Conservation (phyloP, 1,140 invertebrate genomes). For the Monomorium pharaonis region DNA sequence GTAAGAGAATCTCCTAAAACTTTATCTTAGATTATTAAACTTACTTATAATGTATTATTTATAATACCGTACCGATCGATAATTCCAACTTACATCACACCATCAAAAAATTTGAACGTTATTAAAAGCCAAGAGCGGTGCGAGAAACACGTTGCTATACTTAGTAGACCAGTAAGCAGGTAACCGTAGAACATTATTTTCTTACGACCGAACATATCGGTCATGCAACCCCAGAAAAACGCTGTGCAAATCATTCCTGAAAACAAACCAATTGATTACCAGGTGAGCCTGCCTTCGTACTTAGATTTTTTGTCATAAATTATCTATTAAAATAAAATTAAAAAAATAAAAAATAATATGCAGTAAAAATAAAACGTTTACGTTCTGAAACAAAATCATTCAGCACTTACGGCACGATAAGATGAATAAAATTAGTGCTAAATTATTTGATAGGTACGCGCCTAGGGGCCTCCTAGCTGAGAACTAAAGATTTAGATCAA, state of each 20-base stretch:
- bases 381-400: not conserved
- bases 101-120: conserved; percentile 86
- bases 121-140: conserved; percentile 86
- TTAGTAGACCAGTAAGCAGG: conserved; percentile 85
- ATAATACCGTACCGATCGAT: not conserved
- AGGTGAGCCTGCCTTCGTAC: not conserved
- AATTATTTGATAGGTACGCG: not conserved
- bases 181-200: conserved; percentile 86
- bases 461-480: not conserved
- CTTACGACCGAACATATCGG: conserved; percentile 88
- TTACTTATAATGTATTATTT: not conserved
- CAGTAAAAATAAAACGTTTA: not conserved
- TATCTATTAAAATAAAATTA: not conserved
- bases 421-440: not conserved
- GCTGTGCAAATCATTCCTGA: conserved; percentile 86
- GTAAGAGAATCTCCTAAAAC: too few relatives aligned
- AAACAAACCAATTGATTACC: conserved; percentile 6
- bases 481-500: not conserved
- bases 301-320: not conserved
- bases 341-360: not conserved
- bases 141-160: conserved; percentile 84
- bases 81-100: conserved; percentile 85
- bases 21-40: not conserved
- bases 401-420: not conserved
- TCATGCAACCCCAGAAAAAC: conserved; percentile 90